Evolutionary conservation across 2,113 vertebrate genomes (phyloP).

Genomic region (Falco punctatus): DNA sequence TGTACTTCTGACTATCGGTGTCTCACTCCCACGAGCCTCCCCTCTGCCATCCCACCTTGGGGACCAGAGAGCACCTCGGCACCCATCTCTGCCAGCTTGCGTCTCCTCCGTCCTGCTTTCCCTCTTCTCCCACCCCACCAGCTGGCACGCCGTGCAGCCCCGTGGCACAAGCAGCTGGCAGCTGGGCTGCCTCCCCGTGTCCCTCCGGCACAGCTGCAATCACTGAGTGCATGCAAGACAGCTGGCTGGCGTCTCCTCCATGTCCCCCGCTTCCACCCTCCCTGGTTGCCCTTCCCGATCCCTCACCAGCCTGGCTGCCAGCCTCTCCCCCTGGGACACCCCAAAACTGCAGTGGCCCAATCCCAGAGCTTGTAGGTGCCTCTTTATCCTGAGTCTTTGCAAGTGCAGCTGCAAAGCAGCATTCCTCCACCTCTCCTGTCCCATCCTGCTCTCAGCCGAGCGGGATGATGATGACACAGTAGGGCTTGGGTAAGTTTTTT

Average conservation of each 20-base stretch:
- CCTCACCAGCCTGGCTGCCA: neutral
- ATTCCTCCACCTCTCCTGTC: neutral
- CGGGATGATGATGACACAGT: constrained; percentile 10
- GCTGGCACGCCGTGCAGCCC: neutral
- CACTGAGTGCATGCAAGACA: fast-evolving
- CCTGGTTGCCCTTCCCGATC: neutral
- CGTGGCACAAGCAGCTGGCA: fast-evolving
- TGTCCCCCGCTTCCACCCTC: neutral
- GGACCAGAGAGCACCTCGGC: neutral
- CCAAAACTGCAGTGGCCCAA: neutral
- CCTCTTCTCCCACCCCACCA: neutral
- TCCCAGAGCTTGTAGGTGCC: neutral
- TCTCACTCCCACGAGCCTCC: neutral
- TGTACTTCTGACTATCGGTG: fast-evolving
- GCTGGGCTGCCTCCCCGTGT: neutral
- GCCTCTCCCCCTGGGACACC: neutral
- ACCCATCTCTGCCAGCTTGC: neutral
- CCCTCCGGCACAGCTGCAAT: neutral
- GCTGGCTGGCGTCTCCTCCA: neutral
- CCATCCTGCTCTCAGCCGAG: neutral
- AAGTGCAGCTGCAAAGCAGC: fast-evolving
- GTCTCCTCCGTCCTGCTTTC: neutral
- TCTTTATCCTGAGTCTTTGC: neutral
- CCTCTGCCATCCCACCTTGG: neutral
- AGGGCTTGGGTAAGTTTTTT: neutral